Conservation (phyloP, 2,797 vertebrate species). For the Rhinophrynus dorsalis region DNA sequence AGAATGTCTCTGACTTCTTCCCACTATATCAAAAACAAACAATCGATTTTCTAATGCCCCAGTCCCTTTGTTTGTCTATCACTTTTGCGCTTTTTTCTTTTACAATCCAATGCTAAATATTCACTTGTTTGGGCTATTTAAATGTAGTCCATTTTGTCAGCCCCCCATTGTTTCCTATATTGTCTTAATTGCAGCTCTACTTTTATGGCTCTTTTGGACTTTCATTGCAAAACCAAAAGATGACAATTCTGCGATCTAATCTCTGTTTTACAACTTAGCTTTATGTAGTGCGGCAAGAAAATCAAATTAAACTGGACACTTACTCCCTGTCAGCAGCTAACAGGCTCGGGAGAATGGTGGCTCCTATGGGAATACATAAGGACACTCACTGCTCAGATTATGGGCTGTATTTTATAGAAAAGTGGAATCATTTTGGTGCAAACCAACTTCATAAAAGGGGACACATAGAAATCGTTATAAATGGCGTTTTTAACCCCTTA, state of each 20-base stretch:
- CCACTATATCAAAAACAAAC: too few relatives aligned
- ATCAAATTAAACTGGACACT: conserved; percentile 78
- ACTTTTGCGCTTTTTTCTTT: too few relatives aligned
- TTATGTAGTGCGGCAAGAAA: conserved; percentile 82
- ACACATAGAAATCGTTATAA: too few relatives aligned
- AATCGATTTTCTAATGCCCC: too few relatives aligned
- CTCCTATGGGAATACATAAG: conserved; percentile 73
- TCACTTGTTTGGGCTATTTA: conserved; percentile 45
- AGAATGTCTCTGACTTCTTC: too few relatives aligned
- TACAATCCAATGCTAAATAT: conserved; percentile 51
- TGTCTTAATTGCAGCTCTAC: conserved; percentile 57
- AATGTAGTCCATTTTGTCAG: conserved; percentile 56
- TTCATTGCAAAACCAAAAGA: conserved; percentile 72
- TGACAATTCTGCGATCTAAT: conserved; percentile 69
- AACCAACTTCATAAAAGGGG: too few relatives aligned
- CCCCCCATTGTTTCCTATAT: conserved; percentile 58
- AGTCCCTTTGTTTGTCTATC: too few relatives aligned
- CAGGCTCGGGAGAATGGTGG: conserved; percentile 82
- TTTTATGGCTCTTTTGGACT: conserved; percentile 64
- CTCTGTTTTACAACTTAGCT: conserved; percentile 67
- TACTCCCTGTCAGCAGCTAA: conserved; percentile 77
- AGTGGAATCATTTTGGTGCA: too few relatives aligned
- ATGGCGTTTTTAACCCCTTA: too few relatives aligned
- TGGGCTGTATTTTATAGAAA: too few relatives aligned
- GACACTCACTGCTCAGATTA: too few relatives aligned